These are phyloP conservation scores for Enteromius mattozi DNA, from an alignment of 2,797 vertebrate genomes.

Conservation along the genomic window DNA sequence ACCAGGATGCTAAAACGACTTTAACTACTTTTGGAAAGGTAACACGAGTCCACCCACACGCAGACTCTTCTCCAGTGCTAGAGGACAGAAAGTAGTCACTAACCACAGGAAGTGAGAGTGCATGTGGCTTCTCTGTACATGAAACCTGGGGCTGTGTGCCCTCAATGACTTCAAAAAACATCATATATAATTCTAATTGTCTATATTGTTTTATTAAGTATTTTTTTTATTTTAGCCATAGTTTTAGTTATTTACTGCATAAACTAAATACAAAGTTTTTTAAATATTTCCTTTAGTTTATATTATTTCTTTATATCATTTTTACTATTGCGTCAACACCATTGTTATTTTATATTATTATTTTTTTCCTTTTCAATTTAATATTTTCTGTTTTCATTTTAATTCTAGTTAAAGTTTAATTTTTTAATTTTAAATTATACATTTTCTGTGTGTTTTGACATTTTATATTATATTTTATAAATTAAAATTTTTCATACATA, in stretches of 20 bases:
- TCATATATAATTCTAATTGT: neutral
- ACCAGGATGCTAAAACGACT: neutral
- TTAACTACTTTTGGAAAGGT: constrained; percentile 30
- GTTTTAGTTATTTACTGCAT: neutral
- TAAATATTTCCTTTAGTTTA: neutral
- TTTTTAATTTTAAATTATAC: neutral
- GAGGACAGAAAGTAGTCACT: constrained; percentile 36
- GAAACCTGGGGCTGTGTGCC: neutral
- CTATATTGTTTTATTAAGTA: too few species aligned
- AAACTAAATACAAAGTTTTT: neutral
- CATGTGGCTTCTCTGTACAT: constrained; percentile 35
- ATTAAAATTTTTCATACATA: too few species aligned
- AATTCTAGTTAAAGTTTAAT: neutral
- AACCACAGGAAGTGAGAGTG: constrained; percentile 67
- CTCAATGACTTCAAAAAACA: neutral
- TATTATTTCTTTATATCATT: neutral
- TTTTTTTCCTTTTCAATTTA: too few species aligned
- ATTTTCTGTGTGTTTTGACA: too few species aligned
- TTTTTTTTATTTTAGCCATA: neutral
- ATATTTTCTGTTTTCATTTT: neutral
- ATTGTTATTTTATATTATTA: neutral
- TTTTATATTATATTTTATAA: too few species aligned
- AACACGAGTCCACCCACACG: neutral
- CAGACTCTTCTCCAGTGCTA: neutral
- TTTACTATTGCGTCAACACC: neutral